phyloP scores from a whole-genome alignment of 2,888 invertebrate species.

The Synergus itoensis region DNA sequence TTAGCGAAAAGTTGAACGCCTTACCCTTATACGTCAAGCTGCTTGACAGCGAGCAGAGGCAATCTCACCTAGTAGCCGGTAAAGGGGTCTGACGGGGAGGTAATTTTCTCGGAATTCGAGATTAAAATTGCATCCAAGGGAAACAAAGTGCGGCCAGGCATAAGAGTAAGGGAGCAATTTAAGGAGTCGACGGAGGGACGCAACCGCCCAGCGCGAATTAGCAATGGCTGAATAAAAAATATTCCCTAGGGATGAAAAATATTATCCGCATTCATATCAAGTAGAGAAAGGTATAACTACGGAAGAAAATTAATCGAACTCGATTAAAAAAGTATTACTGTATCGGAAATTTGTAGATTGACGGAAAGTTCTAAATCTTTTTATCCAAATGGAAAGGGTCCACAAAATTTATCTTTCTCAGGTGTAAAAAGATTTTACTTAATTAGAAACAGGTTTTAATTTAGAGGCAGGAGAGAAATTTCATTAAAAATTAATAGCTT shows the following conservation, averaged over 20 bases:
- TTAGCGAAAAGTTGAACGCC: slow-evolving; percentile 69
- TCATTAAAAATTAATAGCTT: slow-evolving; percentile 27
- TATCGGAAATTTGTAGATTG: background rate
- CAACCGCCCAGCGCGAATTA: slow-evolving; percentile 63
- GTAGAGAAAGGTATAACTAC: background rate
- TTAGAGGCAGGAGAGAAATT: background rate
- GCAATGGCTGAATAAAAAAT: slow-evolving; percentile 56
- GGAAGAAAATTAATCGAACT: slow-evolving; percentile 10
- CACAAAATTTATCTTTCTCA: background rate
- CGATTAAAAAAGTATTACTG: slow-evolving; percentile 26
- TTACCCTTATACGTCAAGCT: slow-evolving; percentile 70
- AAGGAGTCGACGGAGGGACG: slow-evolving; percentile 55
- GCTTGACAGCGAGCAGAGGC: slow-evolving; percentile 72
- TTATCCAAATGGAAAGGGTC: background rate
- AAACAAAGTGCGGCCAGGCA: slow-evolving; percentile 61
- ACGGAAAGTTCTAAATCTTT: background rate
- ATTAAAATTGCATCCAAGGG: slow-evolving; percentile 76
- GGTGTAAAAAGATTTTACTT: background rate
- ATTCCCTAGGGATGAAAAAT: slow-evolving; percentile 33
- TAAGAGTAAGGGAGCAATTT: slow-evolving; percentile 57
- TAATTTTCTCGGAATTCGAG: slow-evolving; percentile 77
- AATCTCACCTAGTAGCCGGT: slow-evolving; percentile 75
- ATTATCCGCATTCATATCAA: background rate
- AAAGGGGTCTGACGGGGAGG: slow-evolving; percentile 75
- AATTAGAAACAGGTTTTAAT: background rate